These are phyloP conservation scores for Clanis bilineata DNA, from an alignment of 2,888 invertebrate genomes.

Conservation along the genomic window DNA sequence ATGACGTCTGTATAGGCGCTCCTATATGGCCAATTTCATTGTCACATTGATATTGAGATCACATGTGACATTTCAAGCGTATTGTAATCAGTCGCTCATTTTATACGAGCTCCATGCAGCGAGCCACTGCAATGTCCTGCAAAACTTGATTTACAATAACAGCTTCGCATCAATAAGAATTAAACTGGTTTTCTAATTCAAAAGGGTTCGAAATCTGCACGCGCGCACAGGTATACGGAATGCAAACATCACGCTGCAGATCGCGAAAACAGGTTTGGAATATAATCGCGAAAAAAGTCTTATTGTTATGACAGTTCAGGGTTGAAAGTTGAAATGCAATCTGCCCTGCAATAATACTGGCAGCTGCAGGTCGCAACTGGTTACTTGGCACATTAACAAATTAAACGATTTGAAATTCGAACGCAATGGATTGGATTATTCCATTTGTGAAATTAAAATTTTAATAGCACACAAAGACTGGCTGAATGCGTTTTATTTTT, in stretches of 20 bases:
- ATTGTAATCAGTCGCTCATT: constrained; percentile 36
- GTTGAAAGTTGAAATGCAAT: constrained; percentile 23
- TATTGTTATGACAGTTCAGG: constrained; percentile 32
- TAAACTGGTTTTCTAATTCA: constrained; percentile 37
- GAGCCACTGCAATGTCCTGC: constrained; percentile 18
- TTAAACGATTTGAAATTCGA: constrained; percentile 11
- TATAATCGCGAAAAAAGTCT: constrained; percentile 34
- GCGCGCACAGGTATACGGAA: constrained; percentile 63
- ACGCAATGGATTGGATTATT: constrained; percentile 20
- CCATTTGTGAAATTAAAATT: constrained; percentile 35
- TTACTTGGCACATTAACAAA: constrained; percentile 21
- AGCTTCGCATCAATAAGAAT: constrained; percentile 35
- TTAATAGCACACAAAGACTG: constrained; percentile 25
- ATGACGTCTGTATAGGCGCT: constrained; percentile 12
- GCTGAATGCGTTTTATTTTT: constrained; percentile 34
- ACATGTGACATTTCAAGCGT: constrained; percentile 40
- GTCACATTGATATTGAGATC: constrained; percentile 31
- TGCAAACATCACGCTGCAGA: constrained; percentile 66
- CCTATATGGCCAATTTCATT: constrained; percentile 19
- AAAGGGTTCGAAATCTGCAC: constrained; percentile 55
- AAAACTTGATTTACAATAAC: constrained; percentile 32
- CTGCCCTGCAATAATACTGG: constrained; percentile 40
- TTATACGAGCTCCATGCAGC: constrained; percentile 43
- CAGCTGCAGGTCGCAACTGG: constrained; percentile 36
- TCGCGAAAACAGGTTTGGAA: constrained; percentile 51